Evolutionary conservation across 2,113 vertebrate species (phyloP).

Genomic region (Sturnus vulgaris): DNA sequence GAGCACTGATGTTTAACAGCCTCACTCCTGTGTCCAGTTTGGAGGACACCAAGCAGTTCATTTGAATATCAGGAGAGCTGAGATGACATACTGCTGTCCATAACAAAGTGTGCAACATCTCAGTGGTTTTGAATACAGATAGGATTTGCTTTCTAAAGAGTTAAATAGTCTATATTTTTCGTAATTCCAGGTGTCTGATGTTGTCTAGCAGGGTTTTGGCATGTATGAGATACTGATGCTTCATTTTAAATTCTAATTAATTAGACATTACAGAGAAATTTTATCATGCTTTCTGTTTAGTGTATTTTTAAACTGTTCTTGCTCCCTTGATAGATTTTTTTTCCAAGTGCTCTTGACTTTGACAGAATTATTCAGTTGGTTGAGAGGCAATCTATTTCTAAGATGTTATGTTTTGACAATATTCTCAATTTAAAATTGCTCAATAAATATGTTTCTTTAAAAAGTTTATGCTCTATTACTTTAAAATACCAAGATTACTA

Average conservation of each 20-base stretch:
- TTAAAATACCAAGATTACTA: conserved; percentile 29
- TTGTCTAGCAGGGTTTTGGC: neutral
- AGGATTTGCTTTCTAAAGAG: neutral
- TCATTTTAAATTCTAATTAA: neutral
- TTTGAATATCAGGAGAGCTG: neutral
- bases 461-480: conserved; percentile 41
- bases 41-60: neutral
- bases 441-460: conserved; percentile 6
- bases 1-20: neutral
- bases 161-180: neutral
- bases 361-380: conserved; percentile 3
- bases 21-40: neutral
- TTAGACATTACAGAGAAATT: neutral
- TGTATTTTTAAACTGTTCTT: conserved; percentile 31
- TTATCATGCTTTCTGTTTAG: conserved; percentile 19
- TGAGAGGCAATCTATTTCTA: conserved; percentile 35
- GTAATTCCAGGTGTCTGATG: neutral
- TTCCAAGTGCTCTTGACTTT: conserved; percentile 6
- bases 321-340: conserved; percentile 28
- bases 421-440: conserved; percentile 12
- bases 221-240: neutral
- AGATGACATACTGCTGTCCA: neutral
- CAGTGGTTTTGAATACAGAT: neutral
- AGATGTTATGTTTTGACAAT: neutral
- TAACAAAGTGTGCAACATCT: neutral